A percentile compares a stretch with the other conserved stretches of the same genome.
Conservation (phyloP, 2,888 invertebrate genomes). For the Melinopterus prodromus region DNA sequence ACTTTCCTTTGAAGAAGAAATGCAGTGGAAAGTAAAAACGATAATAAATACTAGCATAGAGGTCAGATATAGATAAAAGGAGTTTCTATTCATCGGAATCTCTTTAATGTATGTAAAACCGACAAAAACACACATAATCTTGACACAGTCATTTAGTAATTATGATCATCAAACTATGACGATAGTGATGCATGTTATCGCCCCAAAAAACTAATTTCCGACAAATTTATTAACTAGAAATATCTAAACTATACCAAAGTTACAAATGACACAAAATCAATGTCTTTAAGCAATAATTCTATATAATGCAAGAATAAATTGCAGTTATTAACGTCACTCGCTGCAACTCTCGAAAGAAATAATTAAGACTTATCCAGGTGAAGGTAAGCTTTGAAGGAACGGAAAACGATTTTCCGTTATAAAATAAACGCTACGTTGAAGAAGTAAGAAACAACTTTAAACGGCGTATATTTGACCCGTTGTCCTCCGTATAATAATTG, state of each 20-base stretch:
- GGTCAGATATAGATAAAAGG: not conserved
- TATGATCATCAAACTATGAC: not conserved
- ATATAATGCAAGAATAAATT: not conserved
- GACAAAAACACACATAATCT: slow-evolving; percentile 4
- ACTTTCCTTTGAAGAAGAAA: slow-evolving; percentile 4
- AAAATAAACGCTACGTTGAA: not conserved
- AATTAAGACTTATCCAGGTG: not conserved
- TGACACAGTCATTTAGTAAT: not conserved
- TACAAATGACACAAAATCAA: no score
- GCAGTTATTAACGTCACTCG: not conserved
- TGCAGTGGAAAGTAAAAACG: not conserved
- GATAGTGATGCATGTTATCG: not conserved
- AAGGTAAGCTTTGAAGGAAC: not conserved
- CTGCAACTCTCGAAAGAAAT: not conserved
- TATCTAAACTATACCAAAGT: no score
- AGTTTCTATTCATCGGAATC: not conserved
- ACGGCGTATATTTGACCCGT: not conserved
- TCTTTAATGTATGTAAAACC: slow-evolving; percentile 4
- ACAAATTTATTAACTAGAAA: not conserved
- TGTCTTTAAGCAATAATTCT: not conserved
- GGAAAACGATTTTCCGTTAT: not conserved
- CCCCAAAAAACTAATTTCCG: not conserved
- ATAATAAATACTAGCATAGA: not conserved
- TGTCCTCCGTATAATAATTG: not conserved
- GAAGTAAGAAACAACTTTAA: not conserved